Evolutionary conservation across 2,113 vertebrate species (phyloP).

Genomic region (Himantopus leucocephalus): DNA sequence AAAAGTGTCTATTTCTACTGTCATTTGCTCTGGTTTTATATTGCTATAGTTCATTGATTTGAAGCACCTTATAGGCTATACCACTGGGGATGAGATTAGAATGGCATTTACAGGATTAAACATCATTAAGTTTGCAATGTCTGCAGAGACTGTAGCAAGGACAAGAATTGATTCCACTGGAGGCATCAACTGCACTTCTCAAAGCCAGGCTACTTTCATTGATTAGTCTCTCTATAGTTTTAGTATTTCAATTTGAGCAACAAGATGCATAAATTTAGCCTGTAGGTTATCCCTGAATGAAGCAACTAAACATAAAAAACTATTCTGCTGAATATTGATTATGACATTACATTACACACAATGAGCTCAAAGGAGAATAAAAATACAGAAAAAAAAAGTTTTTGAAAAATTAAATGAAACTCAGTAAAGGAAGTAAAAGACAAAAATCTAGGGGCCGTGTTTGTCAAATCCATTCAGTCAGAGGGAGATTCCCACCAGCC

Average conservation of each 20-base stretch:
- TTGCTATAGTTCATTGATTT: not conserved
- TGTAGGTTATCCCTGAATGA: not conserved
- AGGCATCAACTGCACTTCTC: not conserved
- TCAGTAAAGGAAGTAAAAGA: not conserved
- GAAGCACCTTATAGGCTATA: not conserved
- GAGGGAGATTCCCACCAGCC: not conserved
- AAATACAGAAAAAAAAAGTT: not conserved
- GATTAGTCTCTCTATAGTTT: not conserved
- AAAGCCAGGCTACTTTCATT: not conserved
- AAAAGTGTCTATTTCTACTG: not conserved
- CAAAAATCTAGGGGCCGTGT: not conserved
- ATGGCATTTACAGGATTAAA: not conserved
- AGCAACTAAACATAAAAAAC: not conserved
- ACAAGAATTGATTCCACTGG: not conserved
- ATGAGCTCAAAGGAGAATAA: not conserved
- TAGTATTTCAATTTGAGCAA: not conserved
- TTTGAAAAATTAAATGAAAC: not conserved
- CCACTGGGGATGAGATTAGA: not conserved
- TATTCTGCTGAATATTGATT: not conserved
- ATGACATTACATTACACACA: not conserved
- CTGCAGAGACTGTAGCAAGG: not conserved
- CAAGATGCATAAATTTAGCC: not conserved
- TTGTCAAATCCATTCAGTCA: not conserved
- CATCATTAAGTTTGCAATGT: not conserved
- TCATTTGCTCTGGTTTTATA: not conserved